Conservation (phyloP, 2,888 invertebrate genomes). For the Punctoribates punctum region DNA sequence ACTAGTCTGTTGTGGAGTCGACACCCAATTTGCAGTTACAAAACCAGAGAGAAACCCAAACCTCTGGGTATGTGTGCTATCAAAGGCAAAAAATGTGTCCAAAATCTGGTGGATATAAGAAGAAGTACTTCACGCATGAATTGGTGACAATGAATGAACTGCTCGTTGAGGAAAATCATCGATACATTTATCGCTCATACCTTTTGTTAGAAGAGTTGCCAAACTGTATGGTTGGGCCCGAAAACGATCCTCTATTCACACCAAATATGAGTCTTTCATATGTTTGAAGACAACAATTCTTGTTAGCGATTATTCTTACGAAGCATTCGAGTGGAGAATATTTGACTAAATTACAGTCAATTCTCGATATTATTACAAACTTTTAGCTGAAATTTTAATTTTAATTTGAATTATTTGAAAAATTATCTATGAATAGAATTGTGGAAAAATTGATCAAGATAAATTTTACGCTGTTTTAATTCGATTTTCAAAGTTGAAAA, state of each 20-base stretch:
- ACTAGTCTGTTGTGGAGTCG: not conserved
- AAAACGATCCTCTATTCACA: not conserved
- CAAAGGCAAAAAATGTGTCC: not conserved
- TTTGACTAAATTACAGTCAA: not conserved
- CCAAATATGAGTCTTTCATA: not conserved
- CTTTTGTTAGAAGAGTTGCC: no score
- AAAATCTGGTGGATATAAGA: not conserved
- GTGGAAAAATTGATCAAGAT: no score
- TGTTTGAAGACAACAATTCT: not conserved
- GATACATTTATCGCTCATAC: not conserved
- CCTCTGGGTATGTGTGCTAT: no score
- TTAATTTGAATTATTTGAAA: no score
- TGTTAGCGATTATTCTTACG: not conserved
- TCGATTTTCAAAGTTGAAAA: no score
- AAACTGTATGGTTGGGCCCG: no score
- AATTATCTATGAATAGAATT: no score
- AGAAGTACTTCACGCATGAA: constrained; percentile 25
- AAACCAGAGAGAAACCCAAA: not conserved
- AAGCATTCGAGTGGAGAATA: not conserved
- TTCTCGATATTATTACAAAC: not conserved
- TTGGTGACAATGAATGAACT: constrained; percentile 5
- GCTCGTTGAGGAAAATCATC: constrained; percentile 22
- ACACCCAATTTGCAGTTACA: constrained; percentile 8
- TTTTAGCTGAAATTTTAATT: no score
- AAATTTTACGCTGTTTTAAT: no score